Conservation (phyloP, 2,797 vertebrate genomes). For the Microchirus variegatus region DNA sequence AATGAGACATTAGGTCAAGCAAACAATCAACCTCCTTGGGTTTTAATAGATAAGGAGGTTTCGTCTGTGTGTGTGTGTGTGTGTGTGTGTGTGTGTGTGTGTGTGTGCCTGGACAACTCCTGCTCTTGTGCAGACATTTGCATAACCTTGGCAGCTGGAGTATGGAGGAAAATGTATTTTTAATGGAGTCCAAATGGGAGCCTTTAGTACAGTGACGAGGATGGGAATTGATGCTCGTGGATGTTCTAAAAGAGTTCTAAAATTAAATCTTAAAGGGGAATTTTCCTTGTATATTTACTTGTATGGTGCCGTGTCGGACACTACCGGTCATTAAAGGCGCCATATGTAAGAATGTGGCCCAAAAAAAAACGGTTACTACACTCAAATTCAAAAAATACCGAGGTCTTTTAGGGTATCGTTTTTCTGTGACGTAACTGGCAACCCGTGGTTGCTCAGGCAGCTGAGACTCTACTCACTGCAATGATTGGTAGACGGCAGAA, state of each 20-base stretch:
- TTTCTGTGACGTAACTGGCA: no score
- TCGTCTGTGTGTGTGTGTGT: constrained; percentile 24
- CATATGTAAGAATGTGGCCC: no score
- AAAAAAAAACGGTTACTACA: no score
- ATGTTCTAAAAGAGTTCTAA: constrained; percentile 53
- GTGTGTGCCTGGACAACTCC: constrained; percentile 40
- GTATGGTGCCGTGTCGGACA: no score
- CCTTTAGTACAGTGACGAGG: constrained; percentile 51
- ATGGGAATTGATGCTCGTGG: constrained; percentile 57
- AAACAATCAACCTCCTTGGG: constrained; percentile 64
- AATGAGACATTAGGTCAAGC: constrained; percentile 67
- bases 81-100: constrained; percentile 8
- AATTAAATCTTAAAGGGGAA: constrained; percentile 56
- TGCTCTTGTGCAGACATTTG: constrained; percentile 60
- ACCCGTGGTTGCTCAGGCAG: no score
- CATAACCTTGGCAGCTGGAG: constrained; percentile 66
- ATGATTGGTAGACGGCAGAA: no score
- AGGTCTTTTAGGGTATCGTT: no score
- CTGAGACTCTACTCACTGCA: no score
- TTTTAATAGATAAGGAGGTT: constrained; percentile 62
- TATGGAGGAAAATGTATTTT: constrained; percentile 68
- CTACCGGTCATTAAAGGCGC: no score
- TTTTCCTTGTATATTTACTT: constrained; percentile 27
- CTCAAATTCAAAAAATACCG: no score
- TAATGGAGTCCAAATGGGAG: constrained; percentile 72